Percentiles rank a stretch among this genome's conserved stretches.
phyloP scores from a whole-genome alignment of 1,140 invertebrate genomes.

The Ctenoplectra terminalis region DNA sequence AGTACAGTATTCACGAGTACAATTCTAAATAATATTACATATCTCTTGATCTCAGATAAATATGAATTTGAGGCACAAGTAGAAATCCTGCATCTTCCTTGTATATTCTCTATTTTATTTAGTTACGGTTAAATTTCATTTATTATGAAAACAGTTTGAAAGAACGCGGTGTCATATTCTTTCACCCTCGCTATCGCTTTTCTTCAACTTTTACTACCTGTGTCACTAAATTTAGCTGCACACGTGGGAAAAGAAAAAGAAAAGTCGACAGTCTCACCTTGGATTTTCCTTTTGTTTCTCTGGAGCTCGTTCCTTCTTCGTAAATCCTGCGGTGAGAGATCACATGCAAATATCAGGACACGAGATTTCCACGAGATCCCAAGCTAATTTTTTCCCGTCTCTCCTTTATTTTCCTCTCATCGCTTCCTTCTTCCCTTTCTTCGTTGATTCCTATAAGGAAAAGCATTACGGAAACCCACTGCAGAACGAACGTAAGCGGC shows the following conservation, averaged over 20 bases:
- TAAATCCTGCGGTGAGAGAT: conserved; percentile 48
- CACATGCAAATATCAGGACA: conserved; percentile 57
- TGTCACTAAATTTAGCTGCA: background rate
- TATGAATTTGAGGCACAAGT: too few species aligned
- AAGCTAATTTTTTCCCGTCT: conserved; percentile 54
- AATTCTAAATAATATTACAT: too few species aligned
- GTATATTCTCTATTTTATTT: too few species aligned
- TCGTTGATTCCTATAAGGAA: conserved; percentile 21
- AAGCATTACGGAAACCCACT: conserved; percentile 34
- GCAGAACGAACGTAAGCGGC: conserved; percentile 56
- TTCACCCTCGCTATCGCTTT: background rate
- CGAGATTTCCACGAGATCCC: conserved; percentile 43
- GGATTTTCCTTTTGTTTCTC: conserved; percentile 14
- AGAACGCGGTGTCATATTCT: too few species aligned
- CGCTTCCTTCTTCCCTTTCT: background rate
- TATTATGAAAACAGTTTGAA: too few species aligned
- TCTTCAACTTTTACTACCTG: background rate
- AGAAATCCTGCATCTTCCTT: too few species aligned
- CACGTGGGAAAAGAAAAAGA: background rate
- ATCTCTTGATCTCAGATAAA: too few species aligned
- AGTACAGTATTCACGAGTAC: too few species aligned
- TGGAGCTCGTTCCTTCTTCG: conserved; percentile 18
- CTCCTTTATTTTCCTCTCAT: conserved; percentile 27
- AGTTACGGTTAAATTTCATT: too few species aligned
- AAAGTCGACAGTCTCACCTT: background rate